Base-by-base conservation (phyloP, 1,140 invertebrate species). In the Melanaphis sacchari region DNA sequence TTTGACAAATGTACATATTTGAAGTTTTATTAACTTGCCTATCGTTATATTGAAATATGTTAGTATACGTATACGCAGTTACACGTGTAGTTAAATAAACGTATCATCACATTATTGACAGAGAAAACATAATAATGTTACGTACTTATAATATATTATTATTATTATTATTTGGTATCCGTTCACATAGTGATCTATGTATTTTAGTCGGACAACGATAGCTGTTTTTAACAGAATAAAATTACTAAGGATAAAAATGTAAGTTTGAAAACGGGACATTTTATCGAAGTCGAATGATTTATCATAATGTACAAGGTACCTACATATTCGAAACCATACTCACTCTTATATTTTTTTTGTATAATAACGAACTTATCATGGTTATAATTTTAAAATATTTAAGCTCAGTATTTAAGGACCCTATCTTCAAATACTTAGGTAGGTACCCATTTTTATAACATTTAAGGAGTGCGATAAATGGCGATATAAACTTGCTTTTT, bases 91-190 rank as follows among this genome's bases (percentile, higher is more conserved):
- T 76, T 76, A 76, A 76, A 76, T 76, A 76, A 76, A n/a, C 2
- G 59, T n/a, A 76, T 18, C n/a, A n/a, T 76, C 59, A n/a, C 59
- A n/a, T n/a, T 76, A n/a, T 76, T 76, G 59, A 76, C 59, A 76
- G 59, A n/a, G 59, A n/a, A 76, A 76, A 76, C 59, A 76, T n/a
- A 76, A 59, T 76, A 76, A 66, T 76, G 59, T 76, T n/a, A n/a
- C 31, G 4, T 59, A n/a, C 31, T 31, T 66, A 31, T 66, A 15
- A n/a, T n/a, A n/a, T 66, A 66, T 66, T 54, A 15, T n/a, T 66
- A 66, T n/a, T 66, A 66, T 66, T n/a, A 66, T 36, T 76, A 76
- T 76, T 76, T n/a, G 31, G 31, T 66, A 66, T 66, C 31, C 59
- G 59, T 66, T 66, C 59, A 31, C 59, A 15, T 9, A n/a, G n/a